Percentiles rank a stretch among this genome's conserved stretches.
phyloP scores from a whole-genome alignment of 2,113 vertebrate genomes.

The Gallinago jamesoni region DNA sequence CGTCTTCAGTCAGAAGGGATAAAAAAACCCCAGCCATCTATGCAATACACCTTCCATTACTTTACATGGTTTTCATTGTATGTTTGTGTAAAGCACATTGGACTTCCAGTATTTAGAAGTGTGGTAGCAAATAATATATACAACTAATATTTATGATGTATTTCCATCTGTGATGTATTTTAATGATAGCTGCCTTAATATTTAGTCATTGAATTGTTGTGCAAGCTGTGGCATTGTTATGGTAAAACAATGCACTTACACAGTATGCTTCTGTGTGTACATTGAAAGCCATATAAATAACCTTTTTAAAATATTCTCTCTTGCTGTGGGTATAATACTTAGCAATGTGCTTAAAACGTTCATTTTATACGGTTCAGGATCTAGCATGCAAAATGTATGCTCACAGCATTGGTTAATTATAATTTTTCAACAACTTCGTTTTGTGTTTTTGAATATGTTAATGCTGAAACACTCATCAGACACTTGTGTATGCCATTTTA shows the following conservation, averaged over 20 bases:
- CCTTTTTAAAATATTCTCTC: neutral
- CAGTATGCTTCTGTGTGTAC: neutral
- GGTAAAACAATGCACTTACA: neutral
- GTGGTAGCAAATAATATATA: neutral
- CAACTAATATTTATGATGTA: accelerated
- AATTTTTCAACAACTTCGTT: neutral
- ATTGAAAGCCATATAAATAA: neutral
- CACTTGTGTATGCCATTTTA: neutral
- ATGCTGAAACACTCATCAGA: neutral
- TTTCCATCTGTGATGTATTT: neutral
- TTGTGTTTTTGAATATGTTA: neutral
- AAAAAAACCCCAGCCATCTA: neutral
- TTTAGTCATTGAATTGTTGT: neutral
- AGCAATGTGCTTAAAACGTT: neutral
- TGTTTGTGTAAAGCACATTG: neutral
- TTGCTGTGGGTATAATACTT: neutral
- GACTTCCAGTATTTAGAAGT: neutral
- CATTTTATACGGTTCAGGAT: neutral
- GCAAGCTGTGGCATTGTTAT: neutral
- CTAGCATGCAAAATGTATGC: neutral
- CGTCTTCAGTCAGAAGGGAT: neutral
- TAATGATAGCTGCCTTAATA: neutral
- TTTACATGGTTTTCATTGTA: neutral
- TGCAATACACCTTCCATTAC: neutral
- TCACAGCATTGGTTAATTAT: neutral